Conservation (phyloP, 1,140 invertebrate genomes). For the Babylonia areolata region DNA sequence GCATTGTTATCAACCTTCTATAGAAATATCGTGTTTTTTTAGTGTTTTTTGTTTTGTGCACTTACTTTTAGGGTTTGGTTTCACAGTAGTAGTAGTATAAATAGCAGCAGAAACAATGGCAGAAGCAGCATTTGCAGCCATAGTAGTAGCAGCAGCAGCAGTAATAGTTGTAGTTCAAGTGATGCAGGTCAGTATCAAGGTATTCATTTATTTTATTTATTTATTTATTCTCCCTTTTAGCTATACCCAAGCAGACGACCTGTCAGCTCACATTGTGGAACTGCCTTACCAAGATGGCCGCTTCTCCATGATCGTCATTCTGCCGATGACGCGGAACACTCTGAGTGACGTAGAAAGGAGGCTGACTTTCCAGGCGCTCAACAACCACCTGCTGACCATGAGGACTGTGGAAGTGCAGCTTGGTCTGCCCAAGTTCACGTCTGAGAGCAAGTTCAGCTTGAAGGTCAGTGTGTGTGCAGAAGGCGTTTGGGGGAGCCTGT, state of each 20-base stretch:
- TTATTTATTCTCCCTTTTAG: too few relatives aligned
- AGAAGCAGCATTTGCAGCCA: too few relatives aligned
- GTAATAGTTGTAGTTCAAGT: too few relatives aligned
- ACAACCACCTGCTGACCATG: constrained; percentile 14
- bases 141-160: too few relatives aligned
- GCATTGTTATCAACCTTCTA: too few relatives aligned
- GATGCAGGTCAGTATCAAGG: too few relatives aligned
- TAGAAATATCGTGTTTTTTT: too few relatives aligned
- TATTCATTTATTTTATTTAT: too few relatives aligned
- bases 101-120: too few relatives aligned
- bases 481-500: neutral
- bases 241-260: constrained; percentile 73
- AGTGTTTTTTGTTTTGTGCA: too few relatives aligned
- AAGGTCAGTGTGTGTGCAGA: neutral
- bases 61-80: too few relatives aligned
- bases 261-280: constrained; percentile 83
- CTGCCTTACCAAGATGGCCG: constrained; percentile 83
- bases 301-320: constrained; percentile 84
- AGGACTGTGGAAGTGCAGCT: constrained; percentile 50
- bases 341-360: constrained; percentile 76
- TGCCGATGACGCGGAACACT: constrained; percentile 78
- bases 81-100: too few relatives aligned
- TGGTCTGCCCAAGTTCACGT: constrained; percentile 82
- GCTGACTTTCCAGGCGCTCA: constrained; percentile 75
- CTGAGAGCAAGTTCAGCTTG: constrained; percentile 72